Conservation (phyloP, 2,797 vertebrate genomes). For the Halcyon smyrnensis region DNA sequence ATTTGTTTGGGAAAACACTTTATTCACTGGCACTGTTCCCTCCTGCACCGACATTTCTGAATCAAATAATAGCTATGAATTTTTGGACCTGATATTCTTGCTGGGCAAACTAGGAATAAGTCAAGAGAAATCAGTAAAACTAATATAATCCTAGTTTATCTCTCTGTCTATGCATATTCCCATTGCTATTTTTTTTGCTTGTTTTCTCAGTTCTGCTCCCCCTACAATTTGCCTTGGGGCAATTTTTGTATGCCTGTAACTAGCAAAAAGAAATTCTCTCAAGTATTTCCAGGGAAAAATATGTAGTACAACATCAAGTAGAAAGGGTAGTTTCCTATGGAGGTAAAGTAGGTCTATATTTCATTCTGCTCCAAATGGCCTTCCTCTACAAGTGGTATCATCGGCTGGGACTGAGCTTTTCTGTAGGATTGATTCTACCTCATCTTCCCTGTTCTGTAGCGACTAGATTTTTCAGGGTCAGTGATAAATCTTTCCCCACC, state of each 20-base stretch:
- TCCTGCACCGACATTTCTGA: slow-evolving; percentile 16
- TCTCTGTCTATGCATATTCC: background rate
- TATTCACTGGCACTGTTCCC: background rate
- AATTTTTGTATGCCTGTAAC: background rate
- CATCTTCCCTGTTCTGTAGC: background rate
- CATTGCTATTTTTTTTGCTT: background rate
- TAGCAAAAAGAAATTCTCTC: background rate
- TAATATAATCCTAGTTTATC: background rate
- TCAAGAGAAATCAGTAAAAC: background rate
- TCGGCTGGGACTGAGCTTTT: background rate
- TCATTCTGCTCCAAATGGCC: background rate
- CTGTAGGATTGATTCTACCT: background rate
- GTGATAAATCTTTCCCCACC: background rate
- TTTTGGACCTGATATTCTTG: background rate
- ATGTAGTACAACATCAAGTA: background rate
- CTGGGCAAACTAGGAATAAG: background rate
- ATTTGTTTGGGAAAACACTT: slow-evolving; percentile 13
- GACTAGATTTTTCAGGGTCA: background rate
- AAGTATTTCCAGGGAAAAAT: background rate
- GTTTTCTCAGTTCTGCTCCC: background rate
- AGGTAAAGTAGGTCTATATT: background rate
- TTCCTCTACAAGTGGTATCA: background rate
- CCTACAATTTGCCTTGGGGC: background rate
- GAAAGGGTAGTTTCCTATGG: background rate
- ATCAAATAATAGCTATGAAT: background rate